Evolutionary conservation across 1,140 invertebrate genomes (phyloP), one percentile per base, ranked within the genome.

Genomic region (Charaxes varanes): DNA sequence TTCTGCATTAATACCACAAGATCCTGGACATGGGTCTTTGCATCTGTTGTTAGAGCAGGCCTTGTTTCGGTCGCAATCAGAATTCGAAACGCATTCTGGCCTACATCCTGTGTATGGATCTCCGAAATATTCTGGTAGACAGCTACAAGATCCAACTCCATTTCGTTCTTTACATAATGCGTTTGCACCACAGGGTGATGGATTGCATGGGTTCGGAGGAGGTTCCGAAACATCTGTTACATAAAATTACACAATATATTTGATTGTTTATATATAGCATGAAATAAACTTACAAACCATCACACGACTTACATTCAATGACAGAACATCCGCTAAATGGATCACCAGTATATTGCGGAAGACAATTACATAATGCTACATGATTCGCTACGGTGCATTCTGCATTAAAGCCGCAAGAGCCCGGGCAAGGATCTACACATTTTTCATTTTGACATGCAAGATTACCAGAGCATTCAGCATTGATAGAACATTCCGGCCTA

Each of bases 91-190:
- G 72, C 93, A 95, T 86, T 95, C 92, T 2, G 93, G 93, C 43
- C 92, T 87, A 66, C 93, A 95, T n/a, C 93, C 92, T 6, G 89
- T 92, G 54, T 94, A 94, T 17, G 93, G 93, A 78, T 95, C 93
- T 18, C 93, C 93, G 46, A 92, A 93, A 60, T 94, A 94, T 73
- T 93, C 93, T 0, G 91, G 86, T 45, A 93, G 65, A 53, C 93
- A 95, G 1, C 88, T 85, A 67, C 93, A 95, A 8, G 92, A 93
- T 13, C 93, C 93, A 12, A 92, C 92, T n/a, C 91, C 92, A 57
- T 92, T 93, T 52, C 90, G 83, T 81, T 94, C 92, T 67, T 92
- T 91, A 65, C 93, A 96, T 31, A 91, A 59, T n/a, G 93, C 92
- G 72, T 95, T 95, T 1, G 92, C 89, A n/a, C 93, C 93, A 72